These are phyloP conservation scores for Alca torda DNA, from an alignment of 2,797 vertebrate genomes.

Conservation along the genomic window DNA sequence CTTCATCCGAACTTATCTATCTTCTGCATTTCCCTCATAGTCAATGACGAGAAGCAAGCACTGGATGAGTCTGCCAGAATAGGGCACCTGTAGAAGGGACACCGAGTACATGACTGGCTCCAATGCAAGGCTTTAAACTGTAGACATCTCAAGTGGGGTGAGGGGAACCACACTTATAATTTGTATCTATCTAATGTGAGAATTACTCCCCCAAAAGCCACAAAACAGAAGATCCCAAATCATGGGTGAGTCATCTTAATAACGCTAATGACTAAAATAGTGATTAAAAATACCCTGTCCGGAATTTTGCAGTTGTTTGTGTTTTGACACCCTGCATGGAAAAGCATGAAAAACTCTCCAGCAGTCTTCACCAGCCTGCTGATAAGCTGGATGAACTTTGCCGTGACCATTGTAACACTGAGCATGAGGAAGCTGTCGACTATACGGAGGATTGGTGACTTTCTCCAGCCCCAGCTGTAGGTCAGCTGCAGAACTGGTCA, in stretches of 20 bases:
- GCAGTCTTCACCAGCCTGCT: background rate
- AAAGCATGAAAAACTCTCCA: background rate
- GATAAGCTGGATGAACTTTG: background rate
- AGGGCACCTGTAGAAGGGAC: background rate
- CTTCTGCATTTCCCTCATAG: background rate
- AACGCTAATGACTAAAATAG: background rate
- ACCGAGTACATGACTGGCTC: background rate
- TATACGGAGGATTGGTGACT: background rate
- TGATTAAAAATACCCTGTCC: background rate
- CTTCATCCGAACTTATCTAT: background rate
- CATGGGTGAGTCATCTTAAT: background rate
- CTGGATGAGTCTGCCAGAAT: background rate
- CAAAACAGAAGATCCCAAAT: background rate
- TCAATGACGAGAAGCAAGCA: background rate
- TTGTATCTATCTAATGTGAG: background rate
- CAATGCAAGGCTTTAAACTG: too few relatives aligned
- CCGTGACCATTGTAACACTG: background rate
- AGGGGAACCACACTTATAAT: background rate
- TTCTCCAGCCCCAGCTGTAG: background rate
- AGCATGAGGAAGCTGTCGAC: background rate
- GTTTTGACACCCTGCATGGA: background rate
- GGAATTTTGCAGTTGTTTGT: background rate
- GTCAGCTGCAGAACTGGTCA: background rate
- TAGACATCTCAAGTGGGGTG: background rate
- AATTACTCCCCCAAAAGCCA: background rate